phyloP scores from a whole-genome alignment of 2,888 invertebrate genomes.

The Apoderus coryli region DNA sequence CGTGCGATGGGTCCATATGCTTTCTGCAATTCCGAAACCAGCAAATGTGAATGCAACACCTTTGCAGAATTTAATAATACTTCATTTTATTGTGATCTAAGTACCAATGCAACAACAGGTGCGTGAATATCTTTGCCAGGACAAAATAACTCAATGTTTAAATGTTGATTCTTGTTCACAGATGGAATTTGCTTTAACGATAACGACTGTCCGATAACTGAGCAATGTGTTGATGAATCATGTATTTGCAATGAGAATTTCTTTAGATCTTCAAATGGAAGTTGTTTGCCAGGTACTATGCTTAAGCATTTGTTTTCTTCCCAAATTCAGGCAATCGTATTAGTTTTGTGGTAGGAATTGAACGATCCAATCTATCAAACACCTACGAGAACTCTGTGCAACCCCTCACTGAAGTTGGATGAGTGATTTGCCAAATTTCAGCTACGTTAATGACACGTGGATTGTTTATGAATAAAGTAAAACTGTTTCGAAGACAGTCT shows the following conservation, averaged over 20 bases:
- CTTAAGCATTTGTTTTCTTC: too few species aligned
- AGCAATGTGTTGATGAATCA: constrained; percentile 17
- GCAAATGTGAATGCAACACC: constrained; percentile 18
- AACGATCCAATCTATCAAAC: too few species aligned
- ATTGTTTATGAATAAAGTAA: too few species aligned
- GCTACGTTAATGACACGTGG: too few species aligned
- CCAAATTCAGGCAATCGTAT: too few species aligned
- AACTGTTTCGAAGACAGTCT: too few species aligned
- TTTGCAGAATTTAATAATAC: constrained; percentile 16
- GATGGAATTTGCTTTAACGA: constrained; percentile 17
- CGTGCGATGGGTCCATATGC: constrained; percentile 20
- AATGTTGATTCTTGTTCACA: constrained; percentile 10
- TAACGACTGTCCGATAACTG: constrained; percentile 17
- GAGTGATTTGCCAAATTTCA: too few species aligned
- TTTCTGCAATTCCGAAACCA: constrained; percentile 17
- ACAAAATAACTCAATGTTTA: constrained; percentile 1
- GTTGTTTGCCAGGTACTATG: constrained; percentile 20
- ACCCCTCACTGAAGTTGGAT: too few species aligned
- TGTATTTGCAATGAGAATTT: constrained; percentile 19
- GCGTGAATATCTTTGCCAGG: background rate
- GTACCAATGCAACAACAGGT: constrained; percentile 5
- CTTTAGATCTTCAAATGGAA: constrained; percentile 11
- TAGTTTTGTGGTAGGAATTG: too few species aligned
- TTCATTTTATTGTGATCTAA: constrained; percentile 15
- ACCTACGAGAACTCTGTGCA: too few species aligned